phyloP scores from a whole-genome alignment of 2,113 vertebrate species.

The Phasianus colchicus region DNA sequence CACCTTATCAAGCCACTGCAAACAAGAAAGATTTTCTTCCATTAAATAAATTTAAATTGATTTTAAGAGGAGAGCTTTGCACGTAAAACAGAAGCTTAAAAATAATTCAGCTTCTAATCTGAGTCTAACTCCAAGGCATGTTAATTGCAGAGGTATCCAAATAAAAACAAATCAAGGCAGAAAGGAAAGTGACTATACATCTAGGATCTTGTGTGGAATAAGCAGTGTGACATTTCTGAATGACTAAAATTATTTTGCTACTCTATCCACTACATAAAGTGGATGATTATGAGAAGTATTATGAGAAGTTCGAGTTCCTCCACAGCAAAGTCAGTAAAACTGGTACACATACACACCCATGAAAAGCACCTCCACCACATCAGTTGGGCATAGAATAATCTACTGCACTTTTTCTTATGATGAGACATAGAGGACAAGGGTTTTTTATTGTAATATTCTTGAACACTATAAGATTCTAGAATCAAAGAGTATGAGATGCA shows the following conservation, averaged over 20 bases:
- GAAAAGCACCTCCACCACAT: not conserved
- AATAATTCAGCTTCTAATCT: not conserved
- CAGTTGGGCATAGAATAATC: not conserved
- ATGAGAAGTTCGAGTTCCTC: not conserved
- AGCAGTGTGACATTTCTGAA: slow-evolving; percentile 6
- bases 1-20: not conserved
- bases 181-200: not conserved
- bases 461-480: not conserved
- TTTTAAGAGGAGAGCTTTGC: not conserved
- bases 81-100: not conserved
- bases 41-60: not conserved
- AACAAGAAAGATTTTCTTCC: not conserved
- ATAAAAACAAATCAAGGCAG: not conserved
- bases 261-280: not conserved
- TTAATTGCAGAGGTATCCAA: not conserved
- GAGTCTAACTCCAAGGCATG: not conserved
- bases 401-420: not conserved
- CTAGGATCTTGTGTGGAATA: not conserved
- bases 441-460: not conserved
- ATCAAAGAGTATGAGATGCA: not conserved
- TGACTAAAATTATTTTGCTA: not conserved
- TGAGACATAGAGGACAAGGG: not conserved
- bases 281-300: not conserved
- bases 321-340: not conserved
- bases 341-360: not conserved